Conservation (phyloP, 2,797 vertebrate genomes). For the Cossypha niveicapilla region DNA sequence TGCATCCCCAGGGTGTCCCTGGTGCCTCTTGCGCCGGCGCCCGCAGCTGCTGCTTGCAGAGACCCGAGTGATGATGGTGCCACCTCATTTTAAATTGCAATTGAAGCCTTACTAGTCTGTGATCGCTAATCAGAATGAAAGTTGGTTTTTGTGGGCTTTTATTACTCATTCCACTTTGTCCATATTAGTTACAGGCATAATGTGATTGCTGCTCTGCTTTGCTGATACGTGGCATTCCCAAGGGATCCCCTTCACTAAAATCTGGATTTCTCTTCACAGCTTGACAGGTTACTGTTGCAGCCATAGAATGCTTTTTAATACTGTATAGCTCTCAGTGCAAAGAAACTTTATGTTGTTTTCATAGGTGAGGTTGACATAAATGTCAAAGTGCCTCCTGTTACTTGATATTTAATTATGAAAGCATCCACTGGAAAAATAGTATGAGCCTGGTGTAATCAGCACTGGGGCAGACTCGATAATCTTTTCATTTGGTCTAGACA, state of each 20-base stretch:
- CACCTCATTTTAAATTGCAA: not conserved
- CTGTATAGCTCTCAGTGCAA: not conserved
- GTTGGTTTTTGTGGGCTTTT: constrained; percentile 15
- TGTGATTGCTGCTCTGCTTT: constrained; percentile 3
- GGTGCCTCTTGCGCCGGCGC: not conserved
- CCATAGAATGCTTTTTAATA: not conserved
- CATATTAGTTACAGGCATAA: constrained; percentile 4
- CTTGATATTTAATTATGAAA: constrained; percentile 51
- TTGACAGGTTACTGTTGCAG: not conserved
- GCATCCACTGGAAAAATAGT: constrained; percentile 33
- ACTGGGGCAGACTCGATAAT: constrained; percentile 21
- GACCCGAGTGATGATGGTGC: not conserved
- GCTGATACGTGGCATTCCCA: not conserved
- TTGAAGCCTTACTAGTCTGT: constrained; percentile 15
- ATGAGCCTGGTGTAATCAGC: constrained; percentile 6
- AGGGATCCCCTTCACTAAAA: not conserved
- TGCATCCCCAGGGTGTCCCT: not conserved
- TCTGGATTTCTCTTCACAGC: not conserved
- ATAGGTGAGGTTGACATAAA: constrained; percentile 23
- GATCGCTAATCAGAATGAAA: not conserved
- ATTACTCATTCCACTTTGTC: constrained; percentile 26
- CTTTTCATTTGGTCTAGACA: constrained; percentile 47
- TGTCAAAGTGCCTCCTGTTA: constrained; percentile 5
- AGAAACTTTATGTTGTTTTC: constrained; percentile 8
- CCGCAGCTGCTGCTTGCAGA: not conserved